Base-by-base conservation (phyloP, 2,888 invertebrate species). In the Eulithis testata region DNA sequence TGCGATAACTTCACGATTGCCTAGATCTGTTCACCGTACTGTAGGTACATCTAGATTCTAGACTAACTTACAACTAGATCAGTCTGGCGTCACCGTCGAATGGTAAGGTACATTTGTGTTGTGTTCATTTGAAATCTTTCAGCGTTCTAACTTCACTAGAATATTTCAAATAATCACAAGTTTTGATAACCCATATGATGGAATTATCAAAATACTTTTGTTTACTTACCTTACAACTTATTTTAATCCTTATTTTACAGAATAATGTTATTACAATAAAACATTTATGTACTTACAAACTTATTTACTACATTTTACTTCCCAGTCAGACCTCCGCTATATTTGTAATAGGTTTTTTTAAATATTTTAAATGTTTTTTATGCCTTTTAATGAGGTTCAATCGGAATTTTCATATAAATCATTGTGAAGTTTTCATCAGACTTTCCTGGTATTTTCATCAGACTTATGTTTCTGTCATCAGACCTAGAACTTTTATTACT, bases 21-120 rank as follows among this genome's bases (percentile, higher is more conserved):
- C 21, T 21, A 21, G 21, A 21, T 21, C 21, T 21, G 21, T 21
- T 21, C 1, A 21, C 21, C 21, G 2, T 21, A 21, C 21, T 21
- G 31, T 31, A 31, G 31, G 31, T 4, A 21, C 21, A 37, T n/a
- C 27, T n/a, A n/a, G 21, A 0, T 11, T 37, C 43, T 58, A 50
- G 4, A 0, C 63, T 60, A 75, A 60, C 72, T 77, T 83, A 83
- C 4, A 74, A 31, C 82, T 90, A 90, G 69, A 82, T 89, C 90
- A 91, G 90, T 90, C 90, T 90, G 88, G 82, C 79, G 76, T 83
- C 76, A 81, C 74, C 81, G 88, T 91, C 90, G 90, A 91, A 91
- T 90, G 90, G 90, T 88, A 89, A 90, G 90, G 73, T 73, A 68
- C 37, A 47, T 67, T 62, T 40, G 47, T 11, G 0, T 27, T 55